phyloP scores from a whole-genome alignment of 2,113 vertebrate species.

The Sinocyclocheilus rhinocerous region DNA sequence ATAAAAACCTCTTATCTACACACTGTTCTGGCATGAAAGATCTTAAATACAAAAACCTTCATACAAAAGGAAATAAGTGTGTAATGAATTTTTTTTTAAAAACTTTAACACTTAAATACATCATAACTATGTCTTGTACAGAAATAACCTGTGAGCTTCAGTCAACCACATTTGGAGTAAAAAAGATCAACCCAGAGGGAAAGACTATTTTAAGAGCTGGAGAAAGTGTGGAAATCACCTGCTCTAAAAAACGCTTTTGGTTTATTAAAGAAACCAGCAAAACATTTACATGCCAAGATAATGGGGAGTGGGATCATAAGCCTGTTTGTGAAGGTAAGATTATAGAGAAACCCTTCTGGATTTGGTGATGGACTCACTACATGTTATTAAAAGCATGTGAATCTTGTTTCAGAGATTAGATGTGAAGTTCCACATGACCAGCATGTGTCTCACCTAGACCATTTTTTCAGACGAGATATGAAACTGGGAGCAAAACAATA shows the following conservation, averaged over 20 bases:
- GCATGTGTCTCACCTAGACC: accelerated
- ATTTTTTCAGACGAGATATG: background rate
- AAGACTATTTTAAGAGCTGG: slow-evolving; percentile 48
- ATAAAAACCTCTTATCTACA: no score
- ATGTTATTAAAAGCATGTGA: background rate
- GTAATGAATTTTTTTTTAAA: no score
- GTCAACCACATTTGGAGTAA: background rate
- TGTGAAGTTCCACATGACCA: background rate
- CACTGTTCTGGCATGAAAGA: no score
- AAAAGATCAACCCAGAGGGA: background rate
- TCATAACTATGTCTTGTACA: slow-evolving; percentile 36
- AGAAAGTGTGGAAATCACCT: slow-evolving; percentile 42
- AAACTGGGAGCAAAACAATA: background rate
- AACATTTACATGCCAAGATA: background rate
- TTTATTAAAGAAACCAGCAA: background rate
- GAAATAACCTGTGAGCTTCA: slow-evolving; percentile 56
- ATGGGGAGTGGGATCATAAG: background rate
- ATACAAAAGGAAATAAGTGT: no score
- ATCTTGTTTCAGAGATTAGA: background rate
- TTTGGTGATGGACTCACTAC: background rate
- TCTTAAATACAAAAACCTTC: no score
- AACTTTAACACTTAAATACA: no score
- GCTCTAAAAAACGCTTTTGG: slow-evolving; percentile 1
- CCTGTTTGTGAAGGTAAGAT: background rate
- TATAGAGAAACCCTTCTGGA: background rate